Conservation (phyloP, 2,113 vertebrate species). For the Nothoprocta pentlandii region DNA sequence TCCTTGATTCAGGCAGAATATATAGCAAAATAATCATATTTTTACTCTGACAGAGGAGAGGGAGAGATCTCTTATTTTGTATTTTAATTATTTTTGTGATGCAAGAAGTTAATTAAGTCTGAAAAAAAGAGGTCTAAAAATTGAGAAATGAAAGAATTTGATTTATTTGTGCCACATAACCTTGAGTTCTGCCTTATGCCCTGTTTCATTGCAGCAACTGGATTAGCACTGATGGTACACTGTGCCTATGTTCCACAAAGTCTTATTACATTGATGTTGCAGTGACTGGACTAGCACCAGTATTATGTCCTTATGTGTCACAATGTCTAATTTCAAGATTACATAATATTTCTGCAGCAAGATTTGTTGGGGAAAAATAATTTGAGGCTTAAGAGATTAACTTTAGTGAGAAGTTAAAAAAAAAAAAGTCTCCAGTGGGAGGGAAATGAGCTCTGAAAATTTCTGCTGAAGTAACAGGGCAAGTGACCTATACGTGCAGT, state of each 20-base stretch:
- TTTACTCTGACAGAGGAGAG: neutral
- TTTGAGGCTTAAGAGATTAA: neutral
- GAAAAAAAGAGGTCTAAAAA: neutral
- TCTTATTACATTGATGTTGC: too few relatives aligned
- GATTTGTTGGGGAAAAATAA: neutral
- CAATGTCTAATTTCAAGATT: neutral
- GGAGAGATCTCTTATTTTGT: neutral
- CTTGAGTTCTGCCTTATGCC: too few relatives aligned
- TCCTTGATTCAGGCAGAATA: neutral
- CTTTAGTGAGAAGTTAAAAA: too few relatives aligned
- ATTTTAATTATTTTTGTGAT: neutral
- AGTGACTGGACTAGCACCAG: too few relatives aligned
- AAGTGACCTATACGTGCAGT: neutral
- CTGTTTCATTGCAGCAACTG: too few relatives aligned
- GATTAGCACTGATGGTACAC: neutral
- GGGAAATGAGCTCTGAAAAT: neutral
- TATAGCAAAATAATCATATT: neutral
- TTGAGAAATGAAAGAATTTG: neutral
- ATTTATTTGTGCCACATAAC: neutral
- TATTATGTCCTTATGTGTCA: neutral
- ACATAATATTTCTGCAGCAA: neutral
- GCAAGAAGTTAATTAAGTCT: neutral
- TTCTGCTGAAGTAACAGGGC: neutral
- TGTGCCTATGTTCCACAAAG: too few relatives aligned
- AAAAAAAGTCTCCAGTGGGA: neutral